phyloP scores from a whole-genome alignment of 2,797 vertebrate species.

The Urophycis tenuis region DNA sequence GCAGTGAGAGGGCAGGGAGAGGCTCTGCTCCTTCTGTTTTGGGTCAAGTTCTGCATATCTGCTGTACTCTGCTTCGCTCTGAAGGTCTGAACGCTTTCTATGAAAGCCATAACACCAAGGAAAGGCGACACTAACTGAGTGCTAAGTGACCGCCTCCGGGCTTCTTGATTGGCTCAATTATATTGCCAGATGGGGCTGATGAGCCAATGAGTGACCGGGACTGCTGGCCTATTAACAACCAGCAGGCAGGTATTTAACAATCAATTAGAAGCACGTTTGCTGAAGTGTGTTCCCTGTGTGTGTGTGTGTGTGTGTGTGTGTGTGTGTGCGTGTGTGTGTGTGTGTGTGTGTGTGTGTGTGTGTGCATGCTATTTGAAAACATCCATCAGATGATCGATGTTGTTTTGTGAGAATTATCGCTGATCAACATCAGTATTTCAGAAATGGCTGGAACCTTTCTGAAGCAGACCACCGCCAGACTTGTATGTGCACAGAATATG shows the following conservation, averaged over 20 bases:
- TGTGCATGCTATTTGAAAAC: no score
- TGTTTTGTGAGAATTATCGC: no score
- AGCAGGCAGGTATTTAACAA: no score
- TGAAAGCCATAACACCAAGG: conserved; percentile 35
- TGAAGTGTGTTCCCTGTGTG: background rate
- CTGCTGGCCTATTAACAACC: no score
- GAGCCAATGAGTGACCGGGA: conserved; percentile 11
- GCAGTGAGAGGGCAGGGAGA: background rate
- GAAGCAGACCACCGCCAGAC: background rate
- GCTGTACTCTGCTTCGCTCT: conserved; percentile 31
- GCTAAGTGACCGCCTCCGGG: no score
- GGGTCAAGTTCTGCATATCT: conserved; percentile 26
- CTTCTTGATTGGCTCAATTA: no score
- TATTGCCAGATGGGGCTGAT: conserved; percentile 17
- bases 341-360: no score
- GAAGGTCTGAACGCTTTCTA: conserved; percentile 46
- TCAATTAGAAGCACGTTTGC: no score
- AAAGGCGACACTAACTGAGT: conserved; percentile 4
- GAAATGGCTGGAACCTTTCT: background rate
- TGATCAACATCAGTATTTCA: background rate
- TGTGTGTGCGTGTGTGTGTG: no score
- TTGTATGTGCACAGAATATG: background rate
- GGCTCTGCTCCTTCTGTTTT: background rate
- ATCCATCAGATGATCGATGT: no score
- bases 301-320: background rate